A percentile compares a stretch with the other conserved stretches of the same genome.
These are phyloP conservation scores for Orestias chungarensis DNA, from an alignment of 2,797 vertebrate species.

Conservation along the genomic window DNA sequence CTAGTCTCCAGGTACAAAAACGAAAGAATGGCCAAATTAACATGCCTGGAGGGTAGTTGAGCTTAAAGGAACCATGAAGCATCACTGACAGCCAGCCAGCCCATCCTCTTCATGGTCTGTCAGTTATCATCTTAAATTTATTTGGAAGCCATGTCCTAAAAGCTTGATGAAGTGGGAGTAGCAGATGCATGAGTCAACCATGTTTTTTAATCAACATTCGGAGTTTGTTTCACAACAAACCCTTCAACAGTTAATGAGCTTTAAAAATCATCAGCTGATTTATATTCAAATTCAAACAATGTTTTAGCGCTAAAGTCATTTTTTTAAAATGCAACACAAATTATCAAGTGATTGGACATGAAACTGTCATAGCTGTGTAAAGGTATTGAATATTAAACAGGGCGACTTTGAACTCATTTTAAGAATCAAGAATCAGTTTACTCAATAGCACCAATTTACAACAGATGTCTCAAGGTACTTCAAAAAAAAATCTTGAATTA, in stretches of 20 bases:
- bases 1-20: constrained; percentile 78
- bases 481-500: no score
- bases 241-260: neutral
- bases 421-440: no score
- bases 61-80: constrained; percentile 7
- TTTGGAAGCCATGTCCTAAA: neutral
- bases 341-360: neutral
- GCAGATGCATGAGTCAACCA: neutral
- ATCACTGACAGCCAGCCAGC: neutral
- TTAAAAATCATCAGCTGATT: neutral
- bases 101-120: neutral
- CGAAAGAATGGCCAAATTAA: neutral
- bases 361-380: neutral
- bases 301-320: neutral
- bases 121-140: neutral
- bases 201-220: neutral
- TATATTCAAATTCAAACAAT: neutral
- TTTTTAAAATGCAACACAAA: neutral
- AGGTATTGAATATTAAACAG: neutral
- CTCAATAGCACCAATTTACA: no score
- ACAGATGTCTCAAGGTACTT: no score
- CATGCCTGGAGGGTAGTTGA: neutral
- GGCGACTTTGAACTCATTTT: no score
- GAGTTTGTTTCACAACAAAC: neutral
- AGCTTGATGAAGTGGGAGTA: neutral